phyloP scores from a whole-genome alignment of 2,113 vertebrate genomes.

The Otocyon megalotis region DNA sequence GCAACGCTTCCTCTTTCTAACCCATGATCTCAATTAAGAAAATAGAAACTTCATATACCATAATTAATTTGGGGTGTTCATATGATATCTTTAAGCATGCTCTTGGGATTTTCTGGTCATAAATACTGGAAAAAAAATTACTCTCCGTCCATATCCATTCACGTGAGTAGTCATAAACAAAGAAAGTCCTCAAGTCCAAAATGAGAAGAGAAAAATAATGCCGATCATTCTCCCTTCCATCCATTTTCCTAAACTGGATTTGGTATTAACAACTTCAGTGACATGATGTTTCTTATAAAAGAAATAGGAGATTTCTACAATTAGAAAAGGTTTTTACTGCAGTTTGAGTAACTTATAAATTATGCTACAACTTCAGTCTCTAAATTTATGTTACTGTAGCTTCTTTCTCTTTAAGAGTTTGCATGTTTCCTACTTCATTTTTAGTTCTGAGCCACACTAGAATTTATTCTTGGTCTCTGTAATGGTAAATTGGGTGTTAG shows the following conservation, averaged over 20 bases:
- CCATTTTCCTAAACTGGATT: slow-evolving; percentile 7
- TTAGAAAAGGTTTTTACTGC: neutral
- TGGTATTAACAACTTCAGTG: neutral
- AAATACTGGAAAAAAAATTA: neutral
- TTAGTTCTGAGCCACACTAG: neutral
- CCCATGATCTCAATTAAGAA: slow-evolving; percentile 1
- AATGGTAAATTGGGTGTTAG: neutral
- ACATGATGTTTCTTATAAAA: neutral
- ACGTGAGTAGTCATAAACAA: neutral
- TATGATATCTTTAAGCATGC: neutral
- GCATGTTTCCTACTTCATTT: neutral
- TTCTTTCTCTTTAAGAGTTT: slow-evolving; percentile 7
- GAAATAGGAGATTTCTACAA: neutral
- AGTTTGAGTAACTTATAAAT: slow-evolving; percentile 8
- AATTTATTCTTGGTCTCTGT: neutral
- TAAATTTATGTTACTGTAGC: neutral
- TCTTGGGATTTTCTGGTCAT: neutral
- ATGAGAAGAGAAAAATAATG: neutral
- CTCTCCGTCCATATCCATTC: neutral
- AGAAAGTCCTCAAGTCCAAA: neutral
- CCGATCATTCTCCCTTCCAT: neutral
- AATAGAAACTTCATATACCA: neutral
- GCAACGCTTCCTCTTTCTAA: neutral
- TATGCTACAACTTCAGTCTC: neutral
- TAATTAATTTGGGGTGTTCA: neutral